Evolutionary conservation across 2,888 invertebrate genomes (phyloP), one percentile per base, ranked within the genome.

Genomic region (Leptinotarsa tumamoca): DNA sequence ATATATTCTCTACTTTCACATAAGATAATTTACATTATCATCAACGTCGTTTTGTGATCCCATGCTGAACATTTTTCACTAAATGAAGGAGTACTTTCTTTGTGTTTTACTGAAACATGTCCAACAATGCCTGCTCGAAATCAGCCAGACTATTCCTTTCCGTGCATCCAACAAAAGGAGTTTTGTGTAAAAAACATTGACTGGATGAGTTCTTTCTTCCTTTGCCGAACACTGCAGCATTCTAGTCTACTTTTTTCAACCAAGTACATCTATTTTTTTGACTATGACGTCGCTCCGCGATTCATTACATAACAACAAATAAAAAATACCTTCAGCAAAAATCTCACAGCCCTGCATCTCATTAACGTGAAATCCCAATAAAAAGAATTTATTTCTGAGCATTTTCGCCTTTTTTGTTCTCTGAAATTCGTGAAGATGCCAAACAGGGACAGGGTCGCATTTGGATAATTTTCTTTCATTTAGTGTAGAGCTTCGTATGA

Each of bases 341-440:
- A n/a, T 63, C 63, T 63, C 17, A 63, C 17, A 63, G 63, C 63
- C 63, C 17, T 63, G 63, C 63, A 63, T 63, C 63, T 63, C 63
- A 63, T 63, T 63, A 63, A 63, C 43, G 63, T 63, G n/a, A 63
- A 43, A 63, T 63, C 63, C 63, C 27, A 63, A 63, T 63, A 63
- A 63, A 63, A 63, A 33, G 63, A 63, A 33, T 43, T 43, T 43
- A 63, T 63, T 63, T 63, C 63, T n/a, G 17, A 63, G n/a, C 63
- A 63, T 63, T 43, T 58, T 58, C 17, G 23, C 15, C 23, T 58
- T 58, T 58, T 52, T 58, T 21, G 58, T 58, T 21, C 58, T 15
- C 4, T 58, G 58, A 23, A 58, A 63, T 33, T 33, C 33, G 63
- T 63, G 33, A 33, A 63, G 63, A 63, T 58, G 21, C 23, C 58